Percentiles rank a stretch among this genome's conserved stretches.
Evolutionary conservation across 2,888 invertebrate genomes (phyloP).

Genomic region (Plebejus anna): DNA sequence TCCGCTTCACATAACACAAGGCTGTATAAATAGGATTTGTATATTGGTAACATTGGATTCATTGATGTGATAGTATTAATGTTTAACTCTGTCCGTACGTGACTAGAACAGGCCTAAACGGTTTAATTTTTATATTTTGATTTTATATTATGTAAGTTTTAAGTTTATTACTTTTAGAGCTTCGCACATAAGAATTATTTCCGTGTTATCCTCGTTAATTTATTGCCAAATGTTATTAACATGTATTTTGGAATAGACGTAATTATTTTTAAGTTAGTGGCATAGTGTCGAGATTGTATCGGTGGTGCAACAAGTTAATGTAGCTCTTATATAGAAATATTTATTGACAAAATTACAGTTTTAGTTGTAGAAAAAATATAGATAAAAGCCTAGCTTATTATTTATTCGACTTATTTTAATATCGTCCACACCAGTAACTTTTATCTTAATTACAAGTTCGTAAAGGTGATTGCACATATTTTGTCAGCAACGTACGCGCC

Average conservation of each 20-base stretch:
- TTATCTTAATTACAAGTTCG: too few species aligned
- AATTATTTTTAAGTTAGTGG: constrained; percentile 56
- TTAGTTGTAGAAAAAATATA: background rate
- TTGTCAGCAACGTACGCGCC: too few species aligned
- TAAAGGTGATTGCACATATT: too few species aligned
- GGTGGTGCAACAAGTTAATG: constrained; percentile 35
- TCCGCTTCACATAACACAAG: constrained; percentile 61
- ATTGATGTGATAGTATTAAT: constrained; percentile 55
- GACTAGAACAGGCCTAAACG: constrained; percentile 50
- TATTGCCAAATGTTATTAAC: constrained; percentile 79
- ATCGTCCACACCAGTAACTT: too few species aligned
- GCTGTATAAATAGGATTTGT: constrained; percentile 61
- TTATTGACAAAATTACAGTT: constrained; percentile 10
- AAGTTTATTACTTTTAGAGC: constrained; percentile 50
- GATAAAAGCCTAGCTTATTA: background rate
- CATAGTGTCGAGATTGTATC: constrained; percentile 34
- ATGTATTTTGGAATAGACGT: constrained; percentile 53
- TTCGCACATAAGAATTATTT: constrained; percentile 65
- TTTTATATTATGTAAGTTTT: constrained; percentile 59
- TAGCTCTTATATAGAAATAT: constrained; percentile 1
- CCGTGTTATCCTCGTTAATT: constrained; percentile 75
- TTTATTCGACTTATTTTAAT: background rate
- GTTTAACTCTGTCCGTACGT: constrained; percentile 39
- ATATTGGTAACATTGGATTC: constrained; percentile 48
- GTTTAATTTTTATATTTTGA: constrained; percentile 59